Percentiles rank a stretch among this genome's conserved stretches.
Evolutionary conservation across 2,888 invertebrate genomes (phyloP).

Genomic region (Eustalomyia histrio): DNA sequence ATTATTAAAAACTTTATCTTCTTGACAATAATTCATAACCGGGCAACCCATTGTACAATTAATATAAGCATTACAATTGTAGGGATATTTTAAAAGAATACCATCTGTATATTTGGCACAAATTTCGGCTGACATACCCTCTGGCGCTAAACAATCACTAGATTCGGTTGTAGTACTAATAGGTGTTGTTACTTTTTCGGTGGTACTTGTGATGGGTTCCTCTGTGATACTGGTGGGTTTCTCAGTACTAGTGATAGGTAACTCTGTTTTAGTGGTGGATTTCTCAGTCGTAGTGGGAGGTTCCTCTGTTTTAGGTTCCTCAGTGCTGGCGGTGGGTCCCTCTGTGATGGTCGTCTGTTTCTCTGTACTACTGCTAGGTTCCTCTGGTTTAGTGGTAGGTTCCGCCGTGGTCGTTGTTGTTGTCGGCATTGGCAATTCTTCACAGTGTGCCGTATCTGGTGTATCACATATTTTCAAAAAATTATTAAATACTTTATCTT

Average conservation of each 20-base stretch:
- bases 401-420: background rate
- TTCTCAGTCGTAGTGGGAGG: slow-evolving; percentile 19
- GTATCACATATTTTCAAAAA: slow-evolving; percentile 70
- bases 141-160: slow-evolving; percentile 22
- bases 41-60: slow-evolving; percentile 70
- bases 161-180: slow-evolving; percentile 51
- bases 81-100: slow-evolving; percentile 66
- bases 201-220: background rate
- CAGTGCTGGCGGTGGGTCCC: slow-evolving; percentile 3
- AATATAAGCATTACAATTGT: slow-evolving; percentile 71
- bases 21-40: slow-evolving; percentile 68
- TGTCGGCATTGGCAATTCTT: slow-evolving; percentile 54
- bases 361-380: too few relatives aligned
- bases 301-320: background rate
- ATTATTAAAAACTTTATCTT: slow-evolving; percentile 70
- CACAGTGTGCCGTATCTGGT: slow-evolving; percentile 70
- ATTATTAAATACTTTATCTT: slow-evolving; percentile 70
- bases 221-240: slow-evolving; percentile 23
- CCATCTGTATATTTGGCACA: slow-evolving; percentile 41
- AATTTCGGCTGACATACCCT: slow-evolving; percentile 26
- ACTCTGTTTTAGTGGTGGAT: background rate
- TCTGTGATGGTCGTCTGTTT: slow-evolving; percentile 19
- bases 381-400: background rate
- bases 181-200: background rate
- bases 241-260: too few relatives aligned